These are phyloP conservation scores for Plectropomus leopardus DNA, from an alignment of 2,113 vertebrate species.

Conservation along the genomic window DNA sequence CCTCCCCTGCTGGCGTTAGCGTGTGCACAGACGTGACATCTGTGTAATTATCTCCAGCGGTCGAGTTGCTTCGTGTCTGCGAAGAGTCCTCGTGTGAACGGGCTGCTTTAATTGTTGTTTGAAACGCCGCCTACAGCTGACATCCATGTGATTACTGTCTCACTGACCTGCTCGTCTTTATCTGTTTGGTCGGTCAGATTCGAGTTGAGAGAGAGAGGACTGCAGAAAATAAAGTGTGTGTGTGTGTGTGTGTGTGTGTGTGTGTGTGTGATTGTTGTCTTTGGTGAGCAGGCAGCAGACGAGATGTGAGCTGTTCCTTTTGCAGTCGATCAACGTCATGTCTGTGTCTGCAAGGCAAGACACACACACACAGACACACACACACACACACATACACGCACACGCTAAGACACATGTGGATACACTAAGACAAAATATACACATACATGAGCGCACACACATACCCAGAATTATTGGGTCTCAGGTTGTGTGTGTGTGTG, in stretches of 20 bases:
- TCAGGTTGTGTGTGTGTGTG: background rate
- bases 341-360: constrained; percentile 4
- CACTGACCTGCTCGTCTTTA: background rate
- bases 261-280: constrained; percentile 7
- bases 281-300: constrained; percentile 5
- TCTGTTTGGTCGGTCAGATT: constrained; percentile 25
- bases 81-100: constrained; percentile 6
- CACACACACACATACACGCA: background rate
- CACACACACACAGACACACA: background rate
- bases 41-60: constrained; percentile 12
- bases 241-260: background rate
- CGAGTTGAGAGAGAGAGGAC: background rate
- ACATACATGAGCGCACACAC: background rate
- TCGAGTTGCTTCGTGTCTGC: background rate
- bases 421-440: background rate
- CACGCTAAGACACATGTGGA: background rate
- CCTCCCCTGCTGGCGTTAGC: background rate
- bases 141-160: constrained; percentile 50
- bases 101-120: constrained; percentile 58
- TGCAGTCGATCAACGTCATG: constrained; percentile 4
- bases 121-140: constrained; percentile 22
- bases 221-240: background rate
- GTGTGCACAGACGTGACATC: constrained; percentile 1
- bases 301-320: background rate
- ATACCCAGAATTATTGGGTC: background rate